These are phyloP conservation scores for Caenorhabditis drosophilae DNA, from an alignment of 2,888 invertebrate genomes.

Conservation along the genomic window DNA sequence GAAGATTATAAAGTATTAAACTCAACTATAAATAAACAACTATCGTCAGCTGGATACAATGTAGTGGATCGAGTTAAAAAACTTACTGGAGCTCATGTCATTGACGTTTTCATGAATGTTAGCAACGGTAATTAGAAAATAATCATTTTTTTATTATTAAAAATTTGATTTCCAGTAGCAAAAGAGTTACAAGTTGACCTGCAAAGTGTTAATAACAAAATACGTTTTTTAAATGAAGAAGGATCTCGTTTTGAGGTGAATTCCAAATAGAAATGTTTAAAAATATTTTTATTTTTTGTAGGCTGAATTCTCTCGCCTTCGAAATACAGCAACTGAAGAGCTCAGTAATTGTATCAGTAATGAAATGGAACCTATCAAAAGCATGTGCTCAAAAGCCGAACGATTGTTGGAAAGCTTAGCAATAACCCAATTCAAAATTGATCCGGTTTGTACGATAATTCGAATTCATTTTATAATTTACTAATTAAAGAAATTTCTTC, in stretches of 20 bases:
- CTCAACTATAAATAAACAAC: conserved; percentile 46
- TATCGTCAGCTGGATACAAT: conserved; percentile 49
- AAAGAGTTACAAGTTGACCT: conserved; percentile 35
- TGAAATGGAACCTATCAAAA: conserved; percentile 54
- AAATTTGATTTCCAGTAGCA: conserved; percentile 38
- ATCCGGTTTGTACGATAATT: conserved; percentile 34
- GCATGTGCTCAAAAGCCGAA: conserved; percentile 54
- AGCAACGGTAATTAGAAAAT: conserved; percentile 33
- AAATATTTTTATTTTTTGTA: conserved; percentile 14
- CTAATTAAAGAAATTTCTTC: conserved; percentile 43
- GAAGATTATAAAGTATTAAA: conserved; percentile 62
- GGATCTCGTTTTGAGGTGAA: conserved; percentile 38
- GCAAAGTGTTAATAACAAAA: conserved; percentile 27
- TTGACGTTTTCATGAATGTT: conserved; percentile 56
- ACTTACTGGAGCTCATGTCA: conserved; percentile 58
- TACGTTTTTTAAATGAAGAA: conserved; percentile 44
- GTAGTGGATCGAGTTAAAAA: conserved; percentile 60
- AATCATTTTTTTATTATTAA: neutral
- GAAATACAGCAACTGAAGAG: conserved; percentile 53
- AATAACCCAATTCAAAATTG: conserved; percentile 43
- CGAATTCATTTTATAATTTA: neutral
- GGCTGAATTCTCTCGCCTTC: conserved; percentile 52
- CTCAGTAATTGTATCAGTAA: conserved; percentile 45
- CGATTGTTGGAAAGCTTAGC: conserved; percentile 50
- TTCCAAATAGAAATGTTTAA: neutral